phyloP scores from a whole-genome alignment of 35 echinoderm and acorn worm genomes.

The Hemicentrotus pulcherrimus region DNA sequence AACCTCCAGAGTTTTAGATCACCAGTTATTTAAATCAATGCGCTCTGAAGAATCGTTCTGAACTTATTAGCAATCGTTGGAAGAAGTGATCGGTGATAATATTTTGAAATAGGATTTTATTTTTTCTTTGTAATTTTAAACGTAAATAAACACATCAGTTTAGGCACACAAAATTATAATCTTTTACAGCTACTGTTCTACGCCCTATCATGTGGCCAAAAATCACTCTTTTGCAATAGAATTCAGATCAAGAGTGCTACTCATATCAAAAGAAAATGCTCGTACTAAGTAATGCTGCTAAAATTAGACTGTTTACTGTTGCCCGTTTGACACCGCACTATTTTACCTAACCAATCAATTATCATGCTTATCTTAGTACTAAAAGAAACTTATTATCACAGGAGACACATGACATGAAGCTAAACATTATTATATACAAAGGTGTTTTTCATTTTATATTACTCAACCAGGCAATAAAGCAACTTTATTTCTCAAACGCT shows the following conservation, averaged over 20 bases:
- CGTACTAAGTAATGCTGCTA: not conserved
- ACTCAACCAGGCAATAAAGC: not conserved
- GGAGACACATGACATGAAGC: not conserved
- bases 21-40: too few relatives aligned
- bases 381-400: not conserved
- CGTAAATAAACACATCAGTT: not conserved
- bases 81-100: too few relatives aligned
- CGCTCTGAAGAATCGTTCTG: too few relatives aligned
- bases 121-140: not conserved
- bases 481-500: not conserved
- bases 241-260: not conserved
- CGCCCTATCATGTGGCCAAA: not conserved
- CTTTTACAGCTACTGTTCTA: not conserved
- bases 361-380: not conserved
- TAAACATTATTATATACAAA: not conserved
- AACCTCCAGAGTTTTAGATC: too few relatives aligned
- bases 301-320: not conserved
- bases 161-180: not conserved
- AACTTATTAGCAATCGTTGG: too few relatives aligned
- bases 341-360: not conserved
- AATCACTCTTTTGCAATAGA: not conserved
- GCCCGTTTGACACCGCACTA: conserved; percentile 15
- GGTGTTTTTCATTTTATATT: not conserved
- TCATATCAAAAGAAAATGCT: not conserved
- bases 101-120: too few relatives aligned